Percentiles rank a stretch among this genome's conserved stretches.
These are phyloP conservation scores for Lophotriccus pileatus DNA, from an alignment of 2,797 vertebrate genomes.

Conservation along the genomic window DNA sequence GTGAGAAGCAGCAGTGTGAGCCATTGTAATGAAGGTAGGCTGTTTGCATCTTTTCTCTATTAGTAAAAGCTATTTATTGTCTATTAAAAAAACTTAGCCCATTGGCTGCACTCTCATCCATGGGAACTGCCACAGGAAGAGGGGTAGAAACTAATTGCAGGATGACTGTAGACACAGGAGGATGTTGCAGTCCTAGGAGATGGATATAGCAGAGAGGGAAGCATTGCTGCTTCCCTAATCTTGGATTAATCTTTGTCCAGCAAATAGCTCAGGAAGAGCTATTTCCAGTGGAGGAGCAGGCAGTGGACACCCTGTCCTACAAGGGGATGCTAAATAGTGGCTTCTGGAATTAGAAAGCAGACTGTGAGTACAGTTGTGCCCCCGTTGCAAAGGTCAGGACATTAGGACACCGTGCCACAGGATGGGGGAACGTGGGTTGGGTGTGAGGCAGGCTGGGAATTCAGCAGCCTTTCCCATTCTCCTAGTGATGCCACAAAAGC, in stretches of 20 bases:
- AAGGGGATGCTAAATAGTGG: neutral
- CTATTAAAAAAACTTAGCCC: neutral
- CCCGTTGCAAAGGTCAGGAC: neutral
- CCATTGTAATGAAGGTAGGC: neutral
- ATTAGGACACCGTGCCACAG: neutral
- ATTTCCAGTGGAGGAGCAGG: neutral
- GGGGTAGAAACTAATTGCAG: neutral
- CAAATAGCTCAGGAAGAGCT: neutral
- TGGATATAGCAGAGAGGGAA: conserved; percentile 6
- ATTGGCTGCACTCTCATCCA: neutral
- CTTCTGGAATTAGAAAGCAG: neutral
- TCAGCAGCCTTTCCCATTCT: neutral
- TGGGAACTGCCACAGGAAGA: neutral
- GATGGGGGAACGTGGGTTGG: neutral
- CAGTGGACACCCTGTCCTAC: neutral
- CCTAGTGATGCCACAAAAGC: neutral
- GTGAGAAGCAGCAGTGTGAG: neutral
- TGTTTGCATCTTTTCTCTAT: neutral
- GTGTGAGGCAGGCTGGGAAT: neutral
- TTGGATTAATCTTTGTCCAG: neutral
- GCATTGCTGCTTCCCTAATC: neutral
- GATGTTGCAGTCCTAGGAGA: neutral
- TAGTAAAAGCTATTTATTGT: neutral
- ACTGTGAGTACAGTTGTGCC: neutral
- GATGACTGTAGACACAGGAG: neutral